phyloP scores from a whole-genome alignment of 2,888 invertebrate genomes.

The Steinernema carpocapsae region DNA sequence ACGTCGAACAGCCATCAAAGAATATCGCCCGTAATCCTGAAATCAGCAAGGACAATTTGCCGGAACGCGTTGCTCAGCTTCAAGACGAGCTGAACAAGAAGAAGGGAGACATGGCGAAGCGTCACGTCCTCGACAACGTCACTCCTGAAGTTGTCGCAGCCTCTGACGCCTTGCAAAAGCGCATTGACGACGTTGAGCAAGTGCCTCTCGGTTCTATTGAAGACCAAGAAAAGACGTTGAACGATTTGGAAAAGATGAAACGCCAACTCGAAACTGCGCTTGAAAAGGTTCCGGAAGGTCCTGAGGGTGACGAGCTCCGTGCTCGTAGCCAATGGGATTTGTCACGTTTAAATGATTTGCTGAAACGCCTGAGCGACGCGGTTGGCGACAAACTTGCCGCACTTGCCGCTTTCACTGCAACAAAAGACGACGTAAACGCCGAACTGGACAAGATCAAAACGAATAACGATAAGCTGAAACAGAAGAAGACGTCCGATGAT shows the following conservation, averaged over 20 bases:
- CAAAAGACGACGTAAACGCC: constrained; percentile 46
- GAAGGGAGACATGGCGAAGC: constrained; percentile 42
- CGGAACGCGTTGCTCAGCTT: constrained; percentile 19
- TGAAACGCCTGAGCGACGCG: constrained; percentile 47
- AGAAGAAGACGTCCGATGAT: background rate
- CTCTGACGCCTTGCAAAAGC: constrained; percentile 42
- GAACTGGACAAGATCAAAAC: constrained; percentile 34
- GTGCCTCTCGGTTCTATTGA: background rate
- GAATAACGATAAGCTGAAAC: background rate
- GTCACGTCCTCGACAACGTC: constrained; percentile 39
- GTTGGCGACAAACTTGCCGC: constrained; percentile 55
- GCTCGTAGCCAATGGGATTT: constrained; percentile 52
- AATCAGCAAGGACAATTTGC: constrained; percentile 39
- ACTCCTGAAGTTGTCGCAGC: background rate
- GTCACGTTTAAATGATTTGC: constrained; percentile 49
- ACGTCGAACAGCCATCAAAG: constrained; percentile 42
- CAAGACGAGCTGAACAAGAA: constrained; percentile 40
- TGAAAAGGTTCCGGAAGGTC: constrained; percentile 27
- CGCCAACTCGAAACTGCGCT: constrained; percentile 37
- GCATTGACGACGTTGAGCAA: constrained; percentile 30
- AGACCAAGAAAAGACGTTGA: constrained; percentile 24
- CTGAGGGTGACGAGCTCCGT: constrained; percentile 48
- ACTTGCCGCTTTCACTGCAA: constrained; percentile 52
- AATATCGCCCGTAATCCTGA: constrained; percentile 44
- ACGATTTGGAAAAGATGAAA: constrained; percentile 21